Evolutionary conservation across 2,797 vertebrate species (phyloP).

Genomic region (Leptoclinus maculatus): DNA sequence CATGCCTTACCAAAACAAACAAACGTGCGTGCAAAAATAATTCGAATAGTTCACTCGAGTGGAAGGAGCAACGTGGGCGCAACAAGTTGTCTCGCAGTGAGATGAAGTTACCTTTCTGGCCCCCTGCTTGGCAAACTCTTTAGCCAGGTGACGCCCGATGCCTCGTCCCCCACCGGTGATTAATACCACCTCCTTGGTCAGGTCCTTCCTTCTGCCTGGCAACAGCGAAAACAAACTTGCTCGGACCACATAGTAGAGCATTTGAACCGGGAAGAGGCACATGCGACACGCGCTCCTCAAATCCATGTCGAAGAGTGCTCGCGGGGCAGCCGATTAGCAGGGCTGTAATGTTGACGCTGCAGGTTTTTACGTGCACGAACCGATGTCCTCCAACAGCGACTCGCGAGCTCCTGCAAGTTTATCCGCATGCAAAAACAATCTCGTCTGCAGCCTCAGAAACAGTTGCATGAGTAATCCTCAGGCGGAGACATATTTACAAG

Average conservation of each 20-base stretch:
- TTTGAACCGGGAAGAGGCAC: slow-evolving; percentile 90
- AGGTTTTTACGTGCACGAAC: slow-evolving; percentile 33
- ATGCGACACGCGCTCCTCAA: slow-evolving; percentile 87
- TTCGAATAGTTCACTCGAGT: not conserved
- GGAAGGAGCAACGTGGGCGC: not conserved
- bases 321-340: slow-evolving; percentile 2
- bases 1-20: not conserved
- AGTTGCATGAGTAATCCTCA: slow-evolving; percentile 53
- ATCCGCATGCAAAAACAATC: slow-evolving; percentile 34
- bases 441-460: slow-evolving; percentile 36
- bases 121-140: slow-evolving; percentile 92
- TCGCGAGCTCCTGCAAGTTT: slow-evolving; percentile 35
- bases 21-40: not conserved
- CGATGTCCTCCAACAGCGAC: slow-evolving; percentile 26
- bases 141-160: slow-evolving; percentile 95
- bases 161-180: slow-evolving; percentile 97
- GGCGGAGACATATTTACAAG: not conserved
- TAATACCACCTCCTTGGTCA: slow-evolving; percentile 91
- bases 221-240: slow-evolving; percentile 84
- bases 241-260: slow-evolving; percentile 84
- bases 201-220: slow-evolving; percentile 87
- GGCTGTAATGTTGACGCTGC: slow-evolving; percentile 27
- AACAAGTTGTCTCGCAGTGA: slow-evolving; percentile 31
- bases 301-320: slow-evolving; percentile 83
- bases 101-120: slow-evolving; percentile 90